These are phyloP conservation scores for Hemibagrus guttatus DNA, from an alignment of 2,797 vertebrate genomes.

Conservation along the genomic window DNA sequence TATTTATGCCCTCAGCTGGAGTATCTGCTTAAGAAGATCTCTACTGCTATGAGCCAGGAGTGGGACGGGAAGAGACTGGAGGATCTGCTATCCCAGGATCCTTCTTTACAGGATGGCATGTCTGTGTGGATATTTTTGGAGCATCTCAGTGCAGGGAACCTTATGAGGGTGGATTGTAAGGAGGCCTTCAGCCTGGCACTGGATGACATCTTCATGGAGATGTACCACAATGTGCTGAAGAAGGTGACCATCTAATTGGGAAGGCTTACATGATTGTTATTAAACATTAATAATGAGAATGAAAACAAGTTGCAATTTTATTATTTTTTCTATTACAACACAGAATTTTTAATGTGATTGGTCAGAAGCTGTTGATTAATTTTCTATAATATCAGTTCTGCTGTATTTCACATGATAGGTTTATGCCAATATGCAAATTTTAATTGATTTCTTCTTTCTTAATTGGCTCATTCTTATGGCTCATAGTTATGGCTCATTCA, in stretches of 20 bases:
- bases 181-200: slow-evolving; percentile 78
- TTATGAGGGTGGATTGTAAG: slow-evolving; percentile 68
- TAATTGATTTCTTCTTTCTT: background rate
- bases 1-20: slow-evolving; percentile 67
- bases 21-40: slow-evolving; percentile 81
- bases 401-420: background rate
- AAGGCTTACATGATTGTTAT: background rate
- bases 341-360: background rate
- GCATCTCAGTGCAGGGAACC: slow-evolving; percentile 64
- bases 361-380: background rate
- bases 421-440: background rate
- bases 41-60: slow-evolving; percentile 73
- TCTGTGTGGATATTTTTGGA: slow-evolving; percentile 78
- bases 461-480: no score
- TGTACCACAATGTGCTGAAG: slow-evolving; percentile 81
- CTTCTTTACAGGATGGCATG: slow-evolving; percentile 66
- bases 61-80: slow-evolving; percentile 75
- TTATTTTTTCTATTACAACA: background rate
- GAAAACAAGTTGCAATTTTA: background rate
- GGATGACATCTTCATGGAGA: slow-evolving; percentile 79
- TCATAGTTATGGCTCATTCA: background rate
- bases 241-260: slow-evolving; percentile 63
- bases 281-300: background rate
- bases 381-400: background rate
- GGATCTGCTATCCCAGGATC: slow-evolving; percentile 68